Evolutionary conservation across 2,888 invertebrate genomes (phyloP), one percentile per base, ranked within the genome.

Genomic region (Cyclophora punctaria): DNA sequence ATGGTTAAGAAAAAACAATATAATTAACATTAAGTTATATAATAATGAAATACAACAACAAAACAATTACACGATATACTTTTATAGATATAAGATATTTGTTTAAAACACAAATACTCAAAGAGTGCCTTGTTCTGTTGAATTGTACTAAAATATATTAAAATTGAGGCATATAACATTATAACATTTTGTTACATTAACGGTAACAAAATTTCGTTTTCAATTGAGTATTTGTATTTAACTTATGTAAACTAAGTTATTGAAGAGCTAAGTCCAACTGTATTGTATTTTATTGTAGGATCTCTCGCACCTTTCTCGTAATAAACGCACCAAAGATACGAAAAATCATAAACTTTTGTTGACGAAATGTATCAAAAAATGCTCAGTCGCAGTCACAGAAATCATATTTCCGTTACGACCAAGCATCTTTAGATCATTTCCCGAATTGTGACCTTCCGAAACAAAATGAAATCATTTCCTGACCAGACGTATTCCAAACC

Each of bases 41-140:
- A 83, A 83, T 83, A 80, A 84, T 83, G 82, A 81, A 83, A 82
- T 86, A 81, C 78, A 86, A 86, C 81, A 87, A 87, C 83, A 85
- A 83, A 83, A 87, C 83, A 80, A 82, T 78, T 80, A 79, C 72
- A 70, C 76, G 75, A 76, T 71, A 58, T 58, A 60, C 66, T 70
- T 71, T 69, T 67, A 63, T 71, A 73, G 63, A 70, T 66, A 65
- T 71, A 69, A 20, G 68, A 70, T 71, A 60, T 67, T 64, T 63
- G 63, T 62, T 61, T 60, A 73, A 60, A 86, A 86, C 81, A 86
- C 88, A 86, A 87, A 87, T 86, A 87, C 86, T 86, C 88, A 86
- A 76, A 49, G 58, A 58, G 60, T 62, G 59, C 64, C 62, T 35
- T 44, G 67, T 70, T 53, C 20, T 44, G 67, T 70, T 53, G 58